Evolutionary conservation across 35 echinoderm and acorn worm species (phyloP).

Genomic region (Holothuria glaberrima): DNA sequence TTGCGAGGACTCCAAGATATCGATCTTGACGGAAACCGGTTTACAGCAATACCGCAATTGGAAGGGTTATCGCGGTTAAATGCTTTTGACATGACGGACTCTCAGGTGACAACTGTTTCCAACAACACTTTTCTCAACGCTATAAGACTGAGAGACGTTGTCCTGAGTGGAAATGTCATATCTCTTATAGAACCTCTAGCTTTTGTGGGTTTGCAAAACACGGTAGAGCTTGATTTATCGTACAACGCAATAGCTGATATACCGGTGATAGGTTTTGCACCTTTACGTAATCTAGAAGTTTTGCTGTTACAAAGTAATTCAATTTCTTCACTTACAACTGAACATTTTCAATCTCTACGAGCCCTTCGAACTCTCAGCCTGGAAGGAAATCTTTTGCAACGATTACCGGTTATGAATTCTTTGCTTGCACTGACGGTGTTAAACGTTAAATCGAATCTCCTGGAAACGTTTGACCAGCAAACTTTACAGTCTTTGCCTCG

Average conservation of each 20-base stretch:
- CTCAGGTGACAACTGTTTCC: constrained; percentile 55
- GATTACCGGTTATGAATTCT: constrained; percentile 61
- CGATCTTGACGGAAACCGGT: constrained; percentile 88
- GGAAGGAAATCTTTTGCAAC: constrained; percentile 67
- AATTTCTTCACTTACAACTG: constrained; percentile 38
- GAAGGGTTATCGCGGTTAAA: constrained; percentile 65
- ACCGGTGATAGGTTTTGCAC: constrained; percentile 34
- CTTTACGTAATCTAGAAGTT: constrained; percentile 64
- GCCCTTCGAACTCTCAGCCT: constrained; percentile 55
- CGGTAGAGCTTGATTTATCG: constrained; percentile 74
- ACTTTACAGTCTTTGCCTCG: constrained; percentile 61
- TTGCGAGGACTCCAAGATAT: constrained; percentile 64
- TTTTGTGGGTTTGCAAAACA: constrained; percentile 58
- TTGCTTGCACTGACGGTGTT: constrained; percentile 53
- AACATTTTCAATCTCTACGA: constrained; percentile 63
- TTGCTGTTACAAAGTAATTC: constrained; percentile 80
- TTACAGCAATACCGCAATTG: constrained; percentile 71
- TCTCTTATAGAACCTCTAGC: constrained; percentile 65
- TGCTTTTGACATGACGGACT: constrained; percentile 88
- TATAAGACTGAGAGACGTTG: constrained; percentile 68
- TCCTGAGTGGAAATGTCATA: constrained; percentile 75
- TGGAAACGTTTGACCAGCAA: constrained; percentile 73
- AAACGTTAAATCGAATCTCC: constrained; percentile 62
- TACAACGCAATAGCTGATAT: constrained; percentile 72
- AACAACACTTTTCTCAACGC: constrained; percentile 77